phyloP scores from a whole-genome alignment of 2,113 vertebrate genomes.

The Tichodroma muraria region DNA sequence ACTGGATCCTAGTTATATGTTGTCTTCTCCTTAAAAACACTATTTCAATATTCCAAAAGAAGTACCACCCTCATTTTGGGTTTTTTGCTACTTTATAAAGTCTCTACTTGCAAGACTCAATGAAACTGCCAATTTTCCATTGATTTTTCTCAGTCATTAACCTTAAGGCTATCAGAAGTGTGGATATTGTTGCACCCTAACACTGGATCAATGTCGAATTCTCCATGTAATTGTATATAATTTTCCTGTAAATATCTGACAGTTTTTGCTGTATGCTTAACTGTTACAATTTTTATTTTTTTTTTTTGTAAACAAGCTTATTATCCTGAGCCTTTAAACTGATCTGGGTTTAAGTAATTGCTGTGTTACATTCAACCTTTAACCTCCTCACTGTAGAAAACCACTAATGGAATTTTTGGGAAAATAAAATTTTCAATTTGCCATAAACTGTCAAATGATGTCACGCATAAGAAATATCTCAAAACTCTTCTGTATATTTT shows the following conservation, averaged over 20 bases:
- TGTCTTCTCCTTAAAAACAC: not conserved
- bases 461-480: not conserved
- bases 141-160: not conserved
- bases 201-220: not conserved
- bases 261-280: not conserved
- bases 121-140: not conserved
- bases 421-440: not conserved
- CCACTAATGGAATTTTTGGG: not conserved
- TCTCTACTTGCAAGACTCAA: not conserved
- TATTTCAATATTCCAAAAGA: not conserved
- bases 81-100: not conserved
- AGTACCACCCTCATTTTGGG: not conserved
- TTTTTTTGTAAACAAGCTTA: not conserved
- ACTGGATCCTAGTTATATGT: not conserved
- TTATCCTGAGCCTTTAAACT: not conserved
- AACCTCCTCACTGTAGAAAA: not conserved
- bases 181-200: not conserved
- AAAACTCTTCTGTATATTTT: not conserved
- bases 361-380: not conserved
- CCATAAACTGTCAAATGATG: not conserved
- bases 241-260: not conserved
- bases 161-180: not conserved
- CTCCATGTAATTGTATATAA: not conserved
- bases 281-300: not conserved
- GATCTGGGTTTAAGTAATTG: not conserved